phyloP scores from a whole-genome alignment of 2,797 vertebrate genomes.

The Meriones psammophilus region DNA sequence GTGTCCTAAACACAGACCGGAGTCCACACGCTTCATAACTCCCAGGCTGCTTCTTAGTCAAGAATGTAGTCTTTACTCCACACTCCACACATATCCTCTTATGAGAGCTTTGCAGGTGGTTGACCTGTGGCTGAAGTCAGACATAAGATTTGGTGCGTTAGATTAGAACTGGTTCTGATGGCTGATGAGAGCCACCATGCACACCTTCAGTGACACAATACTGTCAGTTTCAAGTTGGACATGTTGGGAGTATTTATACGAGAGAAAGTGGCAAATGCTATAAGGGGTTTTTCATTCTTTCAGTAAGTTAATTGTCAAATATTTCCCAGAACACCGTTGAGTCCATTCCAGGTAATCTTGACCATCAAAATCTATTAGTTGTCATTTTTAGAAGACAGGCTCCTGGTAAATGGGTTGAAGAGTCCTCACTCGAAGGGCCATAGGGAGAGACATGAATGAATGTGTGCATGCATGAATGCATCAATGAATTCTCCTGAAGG shows the following conservation, averaged over 20 bases:
- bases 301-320: not conserved
- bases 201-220: not conserved
- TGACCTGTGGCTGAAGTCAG: not conserved
- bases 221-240: not conserved
- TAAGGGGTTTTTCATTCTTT: not conserved
- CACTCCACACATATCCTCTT: not conserved
- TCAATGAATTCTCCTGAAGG: conserved; percentile 51
- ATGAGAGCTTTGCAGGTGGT: not conserved
- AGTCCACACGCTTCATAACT: not conserved
- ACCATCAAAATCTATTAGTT: conserved; percentile 33
- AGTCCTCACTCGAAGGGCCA: not conserved
- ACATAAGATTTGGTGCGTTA: not conserved
- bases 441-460: conserved; percentile 26
- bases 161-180: not conserved
- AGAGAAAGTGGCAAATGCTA: not conserved
- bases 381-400: not conserved
- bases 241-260: not conserved
- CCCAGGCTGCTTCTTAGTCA: not conserved
- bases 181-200: not conserved
- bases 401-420: not conserved
- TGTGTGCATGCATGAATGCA: not conserved
- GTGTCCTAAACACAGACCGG: not conserved
- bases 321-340: not conserved
- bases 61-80: not conserved
- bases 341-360: not conserved